Evolutionary conservation across 2,797 vertebrate genomes (phyloP), one percentile per base, ranked within the genome.

Genomic region (Aldrovandia affinis): DNA sequence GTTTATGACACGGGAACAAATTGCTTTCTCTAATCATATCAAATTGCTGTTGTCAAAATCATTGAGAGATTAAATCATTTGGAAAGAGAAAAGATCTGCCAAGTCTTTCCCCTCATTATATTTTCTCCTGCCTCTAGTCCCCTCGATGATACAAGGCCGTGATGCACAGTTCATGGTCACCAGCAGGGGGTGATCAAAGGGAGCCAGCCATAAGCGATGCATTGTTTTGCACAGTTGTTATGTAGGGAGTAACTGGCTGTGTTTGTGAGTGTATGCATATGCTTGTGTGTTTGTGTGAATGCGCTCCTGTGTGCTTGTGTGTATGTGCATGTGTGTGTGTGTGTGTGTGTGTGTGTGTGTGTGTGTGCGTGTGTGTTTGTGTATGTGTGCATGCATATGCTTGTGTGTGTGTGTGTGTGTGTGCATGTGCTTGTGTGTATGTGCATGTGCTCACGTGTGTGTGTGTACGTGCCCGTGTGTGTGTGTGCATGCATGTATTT

Each of bases 21-120:
- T 70, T 39, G 68, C 15, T 70, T 70, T 39, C 68, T 70, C 68
- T 70, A 70, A 70, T 70, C 68, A 70, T 70, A 70, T 70, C 33
- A 70, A 70, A 70, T 70, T 22, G 68, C 68, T 70, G 68, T 39
- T 20, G 33, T 70, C 30, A 39, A 70, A 70, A 70, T 70, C 33
- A 20, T 20, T 70, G 68, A 39, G 68, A 80, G 18, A 18, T 80
- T 18, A 83, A 54, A 55, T 70, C 33, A 39, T 39, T 70, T 39
- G 15, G 33, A 70, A 39, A 70, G 68, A 70, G 68, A 39, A 70
- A n/a, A 78, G n/a, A 22, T 20, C 25, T 44, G 73, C 73, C 36
- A 44, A 47, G 73, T 28, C 36, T 44, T 50, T 44, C 22, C 73
- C 14, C 18, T 25, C 39, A 78, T 42, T 47, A 42, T 25, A 6